Percentiles rank a stretch among this genome's conserved stretches.
Evolutionary conservation across 2,888 invertebrate genomes (phyloP).

Genomic region (Buathra laborator): DNA sequence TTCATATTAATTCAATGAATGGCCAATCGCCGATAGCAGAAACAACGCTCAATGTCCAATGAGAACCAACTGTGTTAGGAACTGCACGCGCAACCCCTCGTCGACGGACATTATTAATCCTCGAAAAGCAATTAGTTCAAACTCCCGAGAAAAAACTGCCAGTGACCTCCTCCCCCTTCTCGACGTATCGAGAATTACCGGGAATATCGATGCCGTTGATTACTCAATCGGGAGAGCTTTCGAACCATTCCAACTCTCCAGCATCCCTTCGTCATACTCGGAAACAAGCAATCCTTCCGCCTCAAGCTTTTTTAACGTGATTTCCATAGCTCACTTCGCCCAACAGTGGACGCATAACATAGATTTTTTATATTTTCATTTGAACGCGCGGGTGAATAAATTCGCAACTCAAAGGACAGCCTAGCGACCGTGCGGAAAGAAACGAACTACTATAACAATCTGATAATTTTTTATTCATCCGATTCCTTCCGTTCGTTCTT

Average conservation of each 20-base stretch:
- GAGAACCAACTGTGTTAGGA: slow-evolving; percentile 8
- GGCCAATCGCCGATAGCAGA: slow-evolving; percentile 14
- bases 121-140: slow-evolving; percentile 49
- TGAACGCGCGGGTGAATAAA: too few relatives aligned
- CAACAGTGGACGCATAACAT: too few relatives aligned
- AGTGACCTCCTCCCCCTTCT: not conserved
- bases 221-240: not conserved
- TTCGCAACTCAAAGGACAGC: not conserved
- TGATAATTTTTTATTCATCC: too few relatives aligned
- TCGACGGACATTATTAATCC: slow-evolving; percentile 42
- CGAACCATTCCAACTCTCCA: not conserved
- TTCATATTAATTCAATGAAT: slow-evolving; percentile 15
- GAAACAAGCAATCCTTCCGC: too few relatives aligned
- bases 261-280: too few relatives aligned
- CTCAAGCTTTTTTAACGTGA: too few relatives aligned
- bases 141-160: slow-evolving; percentile 2
- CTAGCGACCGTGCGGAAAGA: not conserved
- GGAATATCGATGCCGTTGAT: slow-evolving; percentile 3
- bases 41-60: slow-evolving; percentile 1
- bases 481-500: too few relatives aligned
- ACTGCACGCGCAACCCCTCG: slow-evolving; percentile 10
- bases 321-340: too few relatives aligned
- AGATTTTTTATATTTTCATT: too few relatives aligned
- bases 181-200: not conserved
- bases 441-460: too few relatives aligned